Evolutionary conservation across 2,113 vertebrate species (phyloP).

Genomic region (Archocentrus centrarchus): DNA sequence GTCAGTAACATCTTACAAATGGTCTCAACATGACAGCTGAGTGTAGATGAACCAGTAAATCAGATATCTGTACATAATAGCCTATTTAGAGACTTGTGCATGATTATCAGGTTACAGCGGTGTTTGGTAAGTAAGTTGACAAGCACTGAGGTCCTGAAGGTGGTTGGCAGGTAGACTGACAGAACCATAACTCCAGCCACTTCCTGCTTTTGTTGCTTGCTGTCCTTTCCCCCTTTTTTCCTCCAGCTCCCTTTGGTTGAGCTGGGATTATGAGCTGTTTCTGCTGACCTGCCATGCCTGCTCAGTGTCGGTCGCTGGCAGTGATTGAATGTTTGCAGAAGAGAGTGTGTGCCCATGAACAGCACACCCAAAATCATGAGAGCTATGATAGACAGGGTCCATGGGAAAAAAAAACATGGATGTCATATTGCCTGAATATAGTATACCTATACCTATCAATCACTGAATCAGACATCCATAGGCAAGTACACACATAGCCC

Average conservation of each 20-base stretch:
- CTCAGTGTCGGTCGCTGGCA: slow-evolving; percentile 14
- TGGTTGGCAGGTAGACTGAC: slow-evolving; percentile 24
- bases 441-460: background rate
- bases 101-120: slow-evolving; percentile 31
- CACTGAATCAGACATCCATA: background rate
- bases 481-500: background rate
- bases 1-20: background rate
- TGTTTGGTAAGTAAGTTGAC: slow-evolving; percentile 40
- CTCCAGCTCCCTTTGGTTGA: slow-evolving; percentile 17
- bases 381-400: slow-evolving; percentile 7
- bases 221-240: background rate
- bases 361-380: slow-evolving; percentile 10
- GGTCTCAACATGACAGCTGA: background rate
- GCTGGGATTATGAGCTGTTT: slow-evolving; percentile 59
- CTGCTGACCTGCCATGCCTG: slow-evolving; percentile 45
- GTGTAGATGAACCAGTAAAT: background rate
- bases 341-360: background rate
- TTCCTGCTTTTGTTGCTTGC: background rate
- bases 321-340: slow-evolving; percentile 31
- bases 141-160: slow-evolving; percentile 22
- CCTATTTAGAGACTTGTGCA: background rate
- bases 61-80: background rate
- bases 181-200: slow-evolving; percentile 6
- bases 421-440: slow-evolving; percentile 2
- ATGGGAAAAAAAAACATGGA: background rate